These are phyloP conservation scores for Ophioderma brevispina DNA, from an alignment of 35 echinoderm and acorn worm genomes.

Conservation along the genomic window DNA sequence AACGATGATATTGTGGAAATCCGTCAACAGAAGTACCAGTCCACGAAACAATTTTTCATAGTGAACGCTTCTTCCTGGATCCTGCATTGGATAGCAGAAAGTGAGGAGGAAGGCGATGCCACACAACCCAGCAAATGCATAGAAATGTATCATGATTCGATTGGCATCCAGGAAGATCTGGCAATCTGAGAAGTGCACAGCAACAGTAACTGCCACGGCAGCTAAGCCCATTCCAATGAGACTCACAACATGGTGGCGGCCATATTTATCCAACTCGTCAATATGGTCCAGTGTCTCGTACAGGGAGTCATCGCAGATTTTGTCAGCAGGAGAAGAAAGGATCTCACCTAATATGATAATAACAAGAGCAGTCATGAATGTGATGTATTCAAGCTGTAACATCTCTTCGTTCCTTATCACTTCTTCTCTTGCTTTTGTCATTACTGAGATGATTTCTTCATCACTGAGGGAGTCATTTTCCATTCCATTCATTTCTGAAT, in stretches of 20 bases:
- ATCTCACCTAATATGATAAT: constrained; percentile 46
- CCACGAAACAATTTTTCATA: constrained; percentile 41
- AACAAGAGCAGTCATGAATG: constrained; percentile 53
- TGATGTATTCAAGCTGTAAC: constrained; percentile 17
- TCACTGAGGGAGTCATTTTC: no score
- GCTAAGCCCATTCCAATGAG: constrained; percentile 34
- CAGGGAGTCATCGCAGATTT: constrained; percentile 63
- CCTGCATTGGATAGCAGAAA: constrained; percentile 50
- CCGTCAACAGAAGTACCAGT: constrained; percentile 45
- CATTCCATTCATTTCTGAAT: no score
- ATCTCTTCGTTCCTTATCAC: background rate
- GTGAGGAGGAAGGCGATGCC: constrained; percentile 59
- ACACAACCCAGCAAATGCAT: constrained; percentile 48
- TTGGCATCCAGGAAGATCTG: constrained; percentile 28
- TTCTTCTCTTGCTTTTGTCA: background rate
- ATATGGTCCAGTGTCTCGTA: constrained; percentile 58
- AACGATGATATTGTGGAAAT: constrained; percentile 42
- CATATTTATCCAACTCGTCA: constrained; percentile 78
- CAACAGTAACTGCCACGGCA: constrained; percentile 34
- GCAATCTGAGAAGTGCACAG: constrained; percentile 58
- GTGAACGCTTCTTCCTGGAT: background rate
- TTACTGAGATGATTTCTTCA: background rate
- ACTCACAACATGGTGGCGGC: constrained; percentile 22
- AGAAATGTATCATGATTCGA: constrained; percentile 74
- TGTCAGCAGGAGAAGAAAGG: constrained; percentile 53